Base-by-base conservation (phyloP, 2,797 vertebrate species). In the Lepus townsendii region DNA sequence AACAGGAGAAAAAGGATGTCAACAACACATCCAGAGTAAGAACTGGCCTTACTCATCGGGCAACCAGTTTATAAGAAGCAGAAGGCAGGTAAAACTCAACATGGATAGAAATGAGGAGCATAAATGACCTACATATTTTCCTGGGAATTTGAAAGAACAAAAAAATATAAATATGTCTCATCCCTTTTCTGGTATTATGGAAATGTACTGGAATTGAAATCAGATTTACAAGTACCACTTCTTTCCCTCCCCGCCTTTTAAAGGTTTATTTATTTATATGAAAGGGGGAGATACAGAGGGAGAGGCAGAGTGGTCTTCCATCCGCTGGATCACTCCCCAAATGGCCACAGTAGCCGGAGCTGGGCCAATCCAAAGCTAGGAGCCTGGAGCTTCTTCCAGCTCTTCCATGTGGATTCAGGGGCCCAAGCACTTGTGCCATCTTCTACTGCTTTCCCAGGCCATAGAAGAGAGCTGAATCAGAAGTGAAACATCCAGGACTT, bases 121-220 rank as follows among this genome's bases (percentile, higher is more conserved):
- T 38, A 35, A 88, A 90, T 35, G 69, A 52, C 54, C 24, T 27
- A 84, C 6, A 17, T 54, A n/a, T 78, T 71, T 88, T 76, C 78
- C 54, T 50, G 30, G 0, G n/a, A 82, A 12, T 93, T 78, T 30
- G 17, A 57, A 1, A 66, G 7, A 65, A 92, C 5, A 80, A 91
- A 93, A 78, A 85, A 69, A 27, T n/a, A 88, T 66, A 57, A 3
- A 57, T 22, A 62, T 20, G 4, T 38, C 63, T 69, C n/a, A 54
- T 71, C 88, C 52, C 22, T 54, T 65, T 66, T 90, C 89, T 62
- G 68, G 42, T 52, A 14, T 47, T 35, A 88, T 3, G 27, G 30
- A 94, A 88, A 89, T 76, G 52, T 79, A 88, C 69, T 76, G 62
- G 60, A 92, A 95, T 88, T 93, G 93, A 94, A 89, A 93, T 80